Conservation (phyloP, 2,888 invertebrate genomes). For the Melinaea menophilus region DNA sequence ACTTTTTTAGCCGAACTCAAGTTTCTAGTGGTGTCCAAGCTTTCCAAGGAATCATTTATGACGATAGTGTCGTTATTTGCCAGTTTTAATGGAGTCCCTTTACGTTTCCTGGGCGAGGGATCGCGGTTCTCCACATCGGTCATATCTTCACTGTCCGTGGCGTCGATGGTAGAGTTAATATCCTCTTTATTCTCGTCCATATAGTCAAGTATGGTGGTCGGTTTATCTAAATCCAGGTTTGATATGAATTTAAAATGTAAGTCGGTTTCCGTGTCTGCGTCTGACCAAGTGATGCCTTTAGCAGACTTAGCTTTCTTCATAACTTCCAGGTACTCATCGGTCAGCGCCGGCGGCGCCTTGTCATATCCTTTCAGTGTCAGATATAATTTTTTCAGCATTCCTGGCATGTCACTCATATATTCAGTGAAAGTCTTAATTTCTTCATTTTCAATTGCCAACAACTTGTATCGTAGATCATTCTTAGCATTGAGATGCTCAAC, state of each 20-base stretch:
- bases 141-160: constrained; percentile 61
- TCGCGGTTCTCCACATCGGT: constrained; percentile 57
- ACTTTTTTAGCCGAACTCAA: constrained; percentile 62
- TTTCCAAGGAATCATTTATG: constrained; percentile 66
- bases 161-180: constrained; percentile 43
- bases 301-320: constrained; percentile 78
- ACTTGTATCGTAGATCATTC: constrained; percentile 54
- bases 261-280: constrained; percentile 54
- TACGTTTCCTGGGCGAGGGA: constrained; percentile 55
- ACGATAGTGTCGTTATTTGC: constrained; percentile 63
- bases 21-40: constrained; percentile 51
- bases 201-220: constrained; percentile 40
- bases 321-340: constrained; percentile 77
- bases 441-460: constrained; percentile 63
- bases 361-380: constrained; percentile 78
- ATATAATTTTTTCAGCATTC: constrained; percentile 77
- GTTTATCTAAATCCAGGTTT: constrained; percentile 54
- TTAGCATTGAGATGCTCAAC: constrained; percentile 62
- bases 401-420: constrained; percentile 73
- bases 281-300: constrained; percentile 80
- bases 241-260: constrained; percentile 55
- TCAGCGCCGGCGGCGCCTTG: constrained; percentile 75
- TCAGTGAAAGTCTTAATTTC: constrained; percentile 73
- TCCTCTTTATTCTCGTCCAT: constrained; percentile 36
- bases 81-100: constrained; percentile 64